A percentile compares a stretch with the other conserved stretches of the same genome.
phyloP scores from a whole-genome alignment of 2,888 invertebrate species.

The Drosophila mimetica region DNA sequence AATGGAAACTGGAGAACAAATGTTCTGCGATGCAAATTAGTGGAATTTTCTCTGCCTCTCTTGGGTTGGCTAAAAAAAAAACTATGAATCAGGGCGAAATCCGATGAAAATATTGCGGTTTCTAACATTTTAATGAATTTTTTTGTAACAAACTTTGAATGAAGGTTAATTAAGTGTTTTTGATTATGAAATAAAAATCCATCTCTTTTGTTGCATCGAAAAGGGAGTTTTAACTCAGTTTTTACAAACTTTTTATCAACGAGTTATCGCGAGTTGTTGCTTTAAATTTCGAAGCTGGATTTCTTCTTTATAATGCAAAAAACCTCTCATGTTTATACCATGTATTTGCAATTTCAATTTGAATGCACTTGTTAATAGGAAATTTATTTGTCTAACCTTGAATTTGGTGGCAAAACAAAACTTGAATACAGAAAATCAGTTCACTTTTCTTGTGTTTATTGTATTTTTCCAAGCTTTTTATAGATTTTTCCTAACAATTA shows the following conservation, averaged over 20 bases:
- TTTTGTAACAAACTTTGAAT: background rate
- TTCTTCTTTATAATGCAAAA: background rate
- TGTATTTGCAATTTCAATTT: background rate
- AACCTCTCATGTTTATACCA: background rate
- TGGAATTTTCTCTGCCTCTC: conserved; percentile 10
- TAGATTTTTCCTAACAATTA: background rate
- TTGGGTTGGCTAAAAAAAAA: conserved; percentile 4
- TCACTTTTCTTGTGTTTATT: background rate
- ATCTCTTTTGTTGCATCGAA: background rate
- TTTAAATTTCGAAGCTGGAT: background rate
- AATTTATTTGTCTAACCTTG: background rate
- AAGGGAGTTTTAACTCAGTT: background rate
- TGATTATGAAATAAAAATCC: background rate
- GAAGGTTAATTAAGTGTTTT: background rate
- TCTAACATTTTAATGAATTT: conserved; percentile 12
- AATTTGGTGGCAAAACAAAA: background rate
- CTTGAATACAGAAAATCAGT: background rate
- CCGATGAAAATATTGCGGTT: conserved; percentile 7
- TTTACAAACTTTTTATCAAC: background rate
- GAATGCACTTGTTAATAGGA: conserved; percentile 2
- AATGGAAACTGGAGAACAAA: conserved; percentile 25
- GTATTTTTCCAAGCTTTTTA: conserved; percentile 2
- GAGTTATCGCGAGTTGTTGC: background rate
- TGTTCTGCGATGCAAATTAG: conserved; percentile 34
- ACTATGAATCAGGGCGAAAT: conserved; percentile 10